phyloP scores from a whole-genome alignment of 2,888 invertebrate species.

The Ormyrus pomaceus region DNA sequence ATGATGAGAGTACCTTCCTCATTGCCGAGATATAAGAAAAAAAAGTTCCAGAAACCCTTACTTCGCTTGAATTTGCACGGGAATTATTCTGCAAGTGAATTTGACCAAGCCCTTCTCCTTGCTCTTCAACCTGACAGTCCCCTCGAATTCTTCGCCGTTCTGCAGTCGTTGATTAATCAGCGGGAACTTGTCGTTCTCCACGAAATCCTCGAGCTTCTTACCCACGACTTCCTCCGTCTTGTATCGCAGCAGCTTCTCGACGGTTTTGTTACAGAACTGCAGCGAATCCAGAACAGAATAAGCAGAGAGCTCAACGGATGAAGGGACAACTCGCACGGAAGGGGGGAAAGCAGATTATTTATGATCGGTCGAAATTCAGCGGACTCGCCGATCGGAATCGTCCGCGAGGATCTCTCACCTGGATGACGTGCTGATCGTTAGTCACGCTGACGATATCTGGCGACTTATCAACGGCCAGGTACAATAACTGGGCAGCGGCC shows the following conservation, averaged over 20 bases:
- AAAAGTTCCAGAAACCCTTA: constrained; percentile 72
- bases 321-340: neutral
- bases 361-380: constrained; percentile 1
- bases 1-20: neutral
- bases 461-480: constrained; percentile 90
- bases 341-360: constrained; percentile 14
- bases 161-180: constrained; percentile 80
- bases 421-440: constrained; percentile 88
- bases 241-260: constrained; percentile 88
- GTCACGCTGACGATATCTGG: constrained; percentile 92
- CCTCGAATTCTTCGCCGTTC: constrained; percentile 86
- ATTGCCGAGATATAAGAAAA: too few species aligned
- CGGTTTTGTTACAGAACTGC: constrained; percentile 89
- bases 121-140: constrained; percentile 82
- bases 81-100: constrained; percentile 87
- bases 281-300: neutral
- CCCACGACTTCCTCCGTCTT: constrained; percentile 81
- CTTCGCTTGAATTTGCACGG: constrained; percentile 72
- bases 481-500: constrained; percentile 87
- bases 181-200: constrained; percentile 76
- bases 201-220: constrained; percentile 79
- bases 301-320: neutral
- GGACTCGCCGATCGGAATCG: neutral
- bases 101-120: constrained; percentile 89
- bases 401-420: constrained; percentile 76